Evolutionary conservation across 2,797 vertebrate species (phyloP), one percentile per base, ranked within the genome.

Genomic region (Octomys mimax): DNA sequence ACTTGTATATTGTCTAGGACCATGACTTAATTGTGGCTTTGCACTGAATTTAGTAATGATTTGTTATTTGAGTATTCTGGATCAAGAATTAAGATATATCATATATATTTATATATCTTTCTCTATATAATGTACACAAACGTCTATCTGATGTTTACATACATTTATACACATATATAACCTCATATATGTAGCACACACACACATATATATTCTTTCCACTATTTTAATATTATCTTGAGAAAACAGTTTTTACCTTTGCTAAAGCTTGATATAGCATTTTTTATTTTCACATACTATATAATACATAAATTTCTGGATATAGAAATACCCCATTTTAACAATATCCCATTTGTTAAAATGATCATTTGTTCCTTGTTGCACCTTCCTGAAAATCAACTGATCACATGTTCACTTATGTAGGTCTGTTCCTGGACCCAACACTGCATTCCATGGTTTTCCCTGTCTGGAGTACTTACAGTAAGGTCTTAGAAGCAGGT

Each of bases 371-470:
- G 22, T 89, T 77, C 64, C 33, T n/a, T 12, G 18, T 36, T 31
- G 36, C 22, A 81, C 1, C 42, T 36, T 62, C 19, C 11, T 89
- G 36, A 83, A 94, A 94, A 66, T 78, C 52, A 71, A 12, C 19
- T 46, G 71, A 46, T 13, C 26, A 52, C 3, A 0, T 33, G n/a
- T 2, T 0, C 4, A 18, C 14, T n/a, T 0, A 9, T 62, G 5
- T 18, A 31, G 62, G 39, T 36, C 64, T 85, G 31, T 39, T 61
- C 54, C 3, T 70, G 18, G 33, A 36, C 0, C 24, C 36, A 26
- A 9, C 24, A 5, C 2, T n/a, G 36, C 6, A 24, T 19, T 68
- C 54, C 36, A 21, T 1, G 13, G n/a, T 49, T 75, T 46, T 19
- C 0, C 28, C n/a, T 36, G 24, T 31, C 21, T 21, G 66, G 13